Evolutionary conservation across 2,888 invertebrate genomes (phyloP), one percentile per base, ranked within the genome.

Genomic region (Mamestra brassicae): DNA sequence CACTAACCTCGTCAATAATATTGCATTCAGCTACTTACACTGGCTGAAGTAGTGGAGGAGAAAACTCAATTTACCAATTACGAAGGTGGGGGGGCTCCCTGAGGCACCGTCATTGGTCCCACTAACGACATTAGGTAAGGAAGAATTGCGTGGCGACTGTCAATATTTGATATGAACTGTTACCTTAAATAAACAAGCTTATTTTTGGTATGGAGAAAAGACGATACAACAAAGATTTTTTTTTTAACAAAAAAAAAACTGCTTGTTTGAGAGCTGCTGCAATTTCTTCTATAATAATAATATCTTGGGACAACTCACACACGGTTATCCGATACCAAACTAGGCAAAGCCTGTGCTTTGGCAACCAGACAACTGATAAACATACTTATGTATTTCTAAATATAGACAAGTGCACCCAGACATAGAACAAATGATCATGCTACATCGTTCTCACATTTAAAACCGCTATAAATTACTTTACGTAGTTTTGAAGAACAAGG

Each of bases 21-120:
- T 92, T 91, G 94, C 89, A 90, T 92, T 89, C 85, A 88, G 88
- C 89, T 92, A 87, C 90, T 90, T 91, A 91, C 91, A 90, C 88
- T 85, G 88, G 85, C 88, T 87, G 88, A 26, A 62, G 62, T 62
- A 62, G 62, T 62, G 62, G 54, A 87, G 88, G 89, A 87, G 87
- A 88, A 85, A 93, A 94, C 92, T 94, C 93, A 93, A 94, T 94
- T 94, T 94, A 88, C 85, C 93, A 94, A 94, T 94, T 94, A 94
- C 92, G 88, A 87, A 82, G 86, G 88, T 83, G 80, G 86, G 85
- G 82, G 85, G 73, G 70, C 77, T 85, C 90, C 88, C 78, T 64
- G 82, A 82, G 89, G 80, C 81, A 73, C 57, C 83, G 78, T 85
- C 89, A 87, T 78, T 85, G 89, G 84, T 60, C 81, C 74, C 76